These are phyloP conservation scores for Blastobasis adustella DNA, from an alignment of 2,888 invertebrate species.

Conservation along the genomic window DNA sequence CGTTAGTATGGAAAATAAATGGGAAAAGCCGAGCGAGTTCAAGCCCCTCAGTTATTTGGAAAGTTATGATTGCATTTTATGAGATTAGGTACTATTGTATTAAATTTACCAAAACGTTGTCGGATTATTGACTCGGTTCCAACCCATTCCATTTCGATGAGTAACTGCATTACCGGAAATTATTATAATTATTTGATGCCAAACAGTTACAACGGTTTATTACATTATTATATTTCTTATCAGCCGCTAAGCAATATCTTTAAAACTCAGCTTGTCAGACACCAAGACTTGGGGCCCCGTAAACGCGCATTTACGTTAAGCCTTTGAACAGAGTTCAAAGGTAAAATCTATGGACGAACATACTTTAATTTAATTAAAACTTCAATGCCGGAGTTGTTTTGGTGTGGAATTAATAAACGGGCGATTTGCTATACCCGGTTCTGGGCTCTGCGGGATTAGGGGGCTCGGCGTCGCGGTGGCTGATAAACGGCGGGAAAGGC, in stretches of 20 bases:
- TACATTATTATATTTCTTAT: too few relatives aligned
- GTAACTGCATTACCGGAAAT: too few relatives aligned
- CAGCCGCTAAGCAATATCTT: too few relatives aligned
- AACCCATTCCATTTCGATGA: too few relatives aligned
- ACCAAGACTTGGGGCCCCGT: background rate
- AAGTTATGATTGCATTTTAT: constrained; percentile 49
- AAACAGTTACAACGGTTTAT: too few relatives aligned
- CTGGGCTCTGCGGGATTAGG: background rate
- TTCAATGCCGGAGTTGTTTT: background rate
- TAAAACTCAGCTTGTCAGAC: too few relatives aligned
- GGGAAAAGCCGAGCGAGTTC: constrained; percentile 18
- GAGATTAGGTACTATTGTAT: constrained; percentile 14
- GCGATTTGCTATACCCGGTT: too few relatives aligned
- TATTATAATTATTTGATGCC: too few relatives aligned
- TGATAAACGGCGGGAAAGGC: constrained; percentile 35
- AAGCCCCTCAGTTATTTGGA: constrained; percentile 20
- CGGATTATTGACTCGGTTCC: too few relatives aligned
- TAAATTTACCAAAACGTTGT: too few relatives aligned
- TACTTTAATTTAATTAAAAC: constrained; percentile 2
- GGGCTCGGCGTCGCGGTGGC: constrained; percentile 17
- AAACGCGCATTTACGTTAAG: background rate
- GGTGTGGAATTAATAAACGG: background rate
- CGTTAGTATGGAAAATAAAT: constrained; percentile 32
- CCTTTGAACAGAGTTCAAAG: constrained; percentile 2
- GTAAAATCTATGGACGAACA: background rate